Percentiles rank a stretch among this genome's conserved stretches.
Conservation (phyloP, 2,113 vertebrate genomes). For the Halichoerus grypus region DNA sequence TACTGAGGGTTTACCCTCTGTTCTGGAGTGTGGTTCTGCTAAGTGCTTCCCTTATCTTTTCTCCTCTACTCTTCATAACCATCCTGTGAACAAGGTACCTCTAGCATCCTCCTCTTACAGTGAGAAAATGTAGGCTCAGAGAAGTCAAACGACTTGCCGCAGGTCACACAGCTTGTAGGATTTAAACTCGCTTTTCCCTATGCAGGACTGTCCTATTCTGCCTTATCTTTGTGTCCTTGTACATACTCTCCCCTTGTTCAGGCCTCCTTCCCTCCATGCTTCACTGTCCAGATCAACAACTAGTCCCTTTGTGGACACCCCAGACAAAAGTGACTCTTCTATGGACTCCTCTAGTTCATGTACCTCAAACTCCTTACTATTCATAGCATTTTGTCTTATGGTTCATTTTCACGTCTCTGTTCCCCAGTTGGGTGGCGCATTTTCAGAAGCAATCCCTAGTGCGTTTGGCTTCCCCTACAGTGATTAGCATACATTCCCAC, state of each 20-base stretch:
- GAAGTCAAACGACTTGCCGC: neutral
- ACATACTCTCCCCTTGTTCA: neutral
- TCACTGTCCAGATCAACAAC: neutral
- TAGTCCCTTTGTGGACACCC: neutral
- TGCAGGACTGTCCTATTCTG: neutral
- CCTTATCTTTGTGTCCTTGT: neutral
- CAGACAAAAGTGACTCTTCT: neutral
- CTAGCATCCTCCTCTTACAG: neutral
- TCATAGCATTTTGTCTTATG: neutral
- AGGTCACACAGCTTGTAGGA: neutral
- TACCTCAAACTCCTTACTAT: fast-evolving
- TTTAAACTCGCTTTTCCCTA: neutral
- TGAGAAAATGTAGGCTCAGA: neutral
- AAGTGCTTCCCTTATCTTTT: neutral
- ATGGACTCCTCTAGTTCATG: fast-evolving
- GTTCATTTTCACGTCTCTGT: neutral
- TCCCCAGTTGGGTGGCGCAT: neutral
- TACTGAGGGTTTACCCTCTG: neutral
- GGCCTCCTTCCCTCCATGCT: neutral
- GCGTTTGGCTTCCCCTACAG: neutral
- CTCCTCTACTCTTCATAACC: neutral
- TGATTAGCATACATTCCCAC: neutral
- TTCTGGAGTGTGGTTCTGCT: neutral
- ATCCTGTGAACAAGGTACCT: neutral
- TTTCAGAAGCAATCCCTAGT: neutral